Base-by-base conservation (phyloP, 2,797 vertebrate genomes). In the Ficedula albicollis region DNA sequence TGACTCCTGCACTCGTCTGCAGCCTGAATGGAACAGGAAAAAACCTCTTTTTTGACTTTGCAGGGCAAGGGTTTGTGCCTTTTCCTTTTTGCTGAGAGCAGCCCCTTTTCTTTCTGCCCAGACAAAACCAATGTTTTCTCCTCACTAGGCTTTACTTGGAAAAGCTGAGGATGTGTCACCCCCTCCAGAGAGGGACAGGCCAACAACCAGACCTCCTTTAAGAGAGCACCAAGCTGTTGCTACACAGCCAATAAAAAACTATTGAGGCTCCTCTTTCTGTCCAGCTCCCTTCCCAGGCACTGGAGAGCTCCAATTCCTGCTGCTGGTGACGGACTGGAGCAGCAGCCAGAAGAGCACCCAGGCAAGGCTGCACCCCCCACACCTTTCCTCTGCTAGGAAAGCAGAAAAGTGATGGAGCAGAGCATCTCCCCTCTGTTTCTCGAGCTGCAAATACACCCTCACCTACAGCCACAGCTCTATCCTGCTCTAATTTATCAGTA, bases 231-330 rank as follows among this genome's bases (percentile, higher is more conserved):
- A 41, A 70, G 41, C 68, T 96, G 82, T 80, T 97, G 90, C 89
- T 93, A 72, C 49, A 91, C 87, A 86, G 90, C 95, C 96, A 97
- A 90, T 87, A 93, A 97, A 91, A 92, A 87, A 54, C 90, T n/a
- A 96, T 62, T 97, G 96, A 93, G 74, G 75, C 55, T 90, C 68
- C 72, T 95, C 89, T 91, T 69, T 94, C 89, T 85, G 68, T 29
- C 66, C 93, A 95, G 72, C 89, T 94, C 90, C 58, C 91, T 96
- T 96, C 76, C 94, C 90, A 94, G 79, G 93, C 76, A 55, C 54
- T 39, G 63, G 39, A 74, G 95, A 91, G 15, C 54, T 93, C 54
- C 11, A 55, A 84, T 76, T 94, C 58, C 77, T 72, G 88, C 49
- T 74, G 41, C 5, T 51, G 55, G 84, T 64, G 86, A 84, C 87